These are phyloP conservation scores for Channa argus DNA, from an alignment of 2,113 vertebrate species.

Conservation along the genomic window DNA sequence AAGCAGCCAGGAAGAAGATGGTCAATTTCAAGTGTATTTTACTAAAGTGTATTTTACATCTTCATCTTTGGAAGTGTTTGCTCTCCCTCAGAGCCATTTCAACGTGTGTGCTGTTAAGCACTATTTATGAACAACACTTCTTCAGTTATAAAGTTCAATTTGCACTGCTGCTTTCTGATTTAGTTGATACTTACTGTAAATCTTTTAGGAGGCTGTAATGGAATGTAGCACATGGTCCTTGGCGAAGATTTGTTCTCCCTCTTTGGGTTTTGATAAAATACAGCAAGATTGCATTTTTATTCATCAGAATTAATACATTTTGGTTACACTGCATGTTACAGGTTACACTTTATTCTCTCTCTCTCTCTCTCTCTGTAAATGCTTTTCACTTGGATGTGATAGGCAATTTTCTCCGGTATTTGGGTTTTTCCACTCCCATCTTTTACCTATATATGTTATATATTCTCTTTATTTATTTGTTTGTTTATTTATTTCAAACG, in stretches of 20 bases:
- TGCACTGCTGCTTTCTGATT: constrained; percentile 21
- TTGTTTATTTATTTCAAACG: background rate
- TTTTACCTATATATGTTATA: too few relatives aligned
- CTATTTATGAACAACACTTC: constrained; percentile 44
- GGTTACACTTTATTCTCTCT: constrained; percentile 16
- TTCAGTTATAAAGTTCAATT: constrained; percentile 12
- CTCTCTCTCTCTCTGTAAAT: background rate
- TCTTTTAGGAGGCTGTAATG: constrained; percentile 31
- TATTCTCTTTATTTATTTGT: background rate
- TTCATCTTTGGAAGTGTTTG: constrained; percentile 48
- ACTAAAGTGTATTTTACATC: constrained; percentile 42
- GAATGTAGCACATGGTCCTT: constrained; percentile 27
- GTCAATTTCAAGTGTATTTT: constrained; percentile 53
- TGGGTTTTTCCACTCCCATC: background rate
- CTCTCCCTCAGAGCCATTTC: background rate
- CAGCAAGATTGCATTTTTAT: constrained; percentile 40
- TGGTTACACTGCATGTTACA: constrained; percentile 26
- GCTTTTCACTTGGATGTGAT: too few relatives aligned
- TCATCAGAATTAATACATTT: constrained; percentile 36
- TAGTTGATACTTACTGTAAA: constrained; percentile 19
- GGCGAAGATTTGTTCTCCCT: constrained; percentile 21
- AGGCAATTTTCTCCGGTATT: background rate
- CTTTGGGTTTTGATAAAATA: constrained; percentile 43
- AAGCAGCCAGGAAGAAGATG: constrained; percentile 33
- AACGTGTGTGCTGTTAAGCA: constrained; percentile 33